Evolutionary conservation across 2,113 vertebrate species (phyloP).

Genomic region (Lophochroa leadbeateri): DNA sequence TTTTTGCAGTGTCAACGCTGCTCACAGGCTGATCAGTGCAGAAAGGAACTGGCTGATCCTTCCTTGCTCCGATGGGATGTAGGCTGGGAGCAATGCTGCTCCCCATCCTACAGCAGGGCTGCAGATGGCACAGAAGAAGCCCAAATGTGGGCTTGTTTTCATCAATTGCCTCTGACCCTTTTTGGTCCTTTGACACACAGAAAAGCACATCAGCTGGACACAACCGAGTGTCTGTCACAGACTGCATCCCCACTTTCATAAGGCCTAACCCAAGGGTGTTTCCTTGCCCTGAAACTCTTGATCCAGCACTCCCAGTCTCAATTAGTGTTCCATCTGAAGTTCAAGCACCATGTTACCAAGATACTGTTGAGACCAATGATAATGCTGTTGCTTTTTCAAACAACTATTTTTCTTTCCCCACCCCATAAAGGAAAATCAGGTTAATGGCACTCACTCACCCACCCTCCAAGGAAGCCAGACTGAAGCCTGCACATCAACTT

Average conservation of each 20-base stretch:
- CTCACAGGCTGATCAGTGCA: not conserved
- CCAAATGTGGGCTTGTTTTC: not conserved
- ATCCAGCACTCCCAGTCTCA: not conserved
- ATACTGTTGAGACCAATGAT: not conserved
- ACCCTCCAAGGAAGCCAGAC: not conserved
- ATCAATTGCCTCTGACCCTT: not conserved
- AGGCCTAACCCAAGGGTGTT: not conserved
- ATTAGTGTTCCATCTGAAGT: not conserved
- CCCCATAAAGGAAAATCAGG: not conserved
- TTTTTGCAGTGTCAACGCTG: fast-evolving
- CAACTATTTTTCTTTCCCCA: not conserved
- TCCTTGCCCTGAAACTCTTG: not conserved
- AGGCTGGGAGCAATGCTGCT: not conserved
- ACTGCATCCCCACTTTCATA: not conserved
- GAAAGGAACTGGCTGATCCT: not conserved
- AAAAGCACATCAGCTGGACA: not conserved
- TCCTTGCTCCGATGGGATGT: fast-evolving
- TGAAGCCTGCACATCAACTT: not conserved
- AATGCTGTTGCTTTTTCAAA: not conserved
- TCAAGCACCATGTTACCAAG: not conserved
- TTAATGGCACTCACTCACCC: not conserved
- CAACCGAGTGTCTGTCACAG: fast-evolving
- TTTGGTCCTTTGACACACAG: not conserved
- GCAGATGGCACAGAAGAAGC: not conserved
- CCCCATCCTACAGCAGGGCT: not conserved